phyloP scores from a whole-genome alignment of 1,140 invertebrate species.

The Trichonephila clavata region DNA sequence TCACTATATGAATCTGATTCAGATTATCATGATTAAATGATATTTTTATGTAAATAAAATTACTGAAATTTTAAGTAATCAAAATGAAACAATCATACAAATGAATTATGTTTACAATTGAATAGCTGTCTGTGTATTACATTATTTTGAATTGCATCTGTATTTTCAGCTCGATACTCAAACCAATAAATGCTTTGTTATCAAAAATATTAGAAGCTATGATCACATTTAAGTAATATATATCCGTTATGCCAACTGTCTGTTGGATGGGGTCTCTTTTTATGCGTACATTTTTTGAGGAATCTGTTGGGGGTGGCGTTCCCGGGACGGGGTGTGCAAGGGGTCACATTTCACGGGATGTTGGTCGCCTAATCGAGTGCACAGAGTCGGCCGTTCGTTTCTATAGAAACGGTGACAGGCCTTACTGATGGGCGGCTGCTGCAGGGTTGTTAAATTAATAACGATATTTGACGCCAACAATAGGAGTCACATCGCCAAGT shows the following conservation, averaged over 20 bases:
- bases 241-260: background rate
- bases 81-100: too few relatives aligned
- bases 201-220: too few relatives aligned
- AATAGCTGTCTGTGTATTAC: too few relatives aligned
- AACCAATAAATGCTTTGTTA: too few relatives aligned
- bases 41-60: too few relatives aligned
- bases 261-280: background rate
- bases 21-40: too few relatives aligned
- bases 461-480: slow-evolving; percentile 68
- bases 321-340: slow-evolving; percentile 13
- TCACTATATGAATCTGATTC: too few relatives aligned
- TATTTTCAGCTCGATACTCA: too few relatives aligned
- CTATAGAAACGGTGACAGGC: slow-evolving; percentile 74
- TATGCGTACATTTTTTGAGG: background rate
- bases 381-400: slow-evolving; percentile 64
- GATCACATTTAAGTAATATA: too few relatives aligned
- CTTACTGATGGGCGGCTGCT: slow-evolving; percentile 61
- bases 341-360: slow-evolving; percentile 71
- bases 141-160: too few relatives aligned
- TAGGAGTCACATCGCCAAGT: slow-evolving; percentile 54
- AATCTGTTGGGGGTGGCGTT: background rate
- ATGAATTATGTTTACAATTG: too few relatives aligned
- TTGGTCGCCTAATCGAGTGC: slow-evolving; percentile 72
- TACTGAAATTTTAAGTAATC: too few relatives aligned
- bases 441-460: slow-evolving; percentile 72